These are phyloP conservation scores for Drosophila paracracens DNA, from an alignment of 2,888 invertebrate species.

Conservation along the genomic window DNA sequence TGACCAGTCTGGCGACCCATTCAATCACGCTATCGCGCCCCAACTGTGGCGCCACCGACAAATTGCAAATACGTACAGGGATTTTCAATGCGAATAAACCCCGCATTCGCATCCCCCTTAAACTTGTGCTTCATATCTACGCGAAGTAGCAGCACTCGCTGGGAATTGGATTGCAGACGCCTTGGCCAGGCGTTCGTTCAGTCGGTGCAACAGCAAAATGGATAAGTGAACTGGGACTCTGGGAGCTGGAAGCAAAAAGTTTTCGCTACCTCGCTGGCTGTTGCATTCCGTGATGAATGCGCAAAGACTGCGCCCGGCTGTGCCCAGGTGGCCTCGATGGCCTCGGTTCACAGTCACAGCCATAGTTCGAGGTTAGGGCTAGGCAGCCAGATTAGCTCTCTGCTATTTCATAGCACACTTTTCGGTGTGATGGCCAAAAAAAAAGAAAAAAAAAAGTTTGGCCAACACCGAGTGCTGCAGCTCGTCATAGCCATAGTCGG, in stretches of 20 bases:
- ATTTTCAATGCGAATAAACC: slow-evolving; percentile 55
- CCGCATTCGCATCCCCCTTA: background rate
- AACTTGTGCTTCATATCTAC: slow-evolving; percentile 32
- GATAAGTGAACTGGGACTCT: slow-evolving; percentile 74
- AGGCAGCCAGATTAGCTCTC: slow-evolving; percentile 51
- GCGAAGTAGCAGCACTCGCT: slow-evolving; percentile 18
- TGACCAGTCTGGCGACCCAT: slow-evolving; percentile 63
- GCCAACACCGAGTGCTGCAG: slow-evolving; percentile 23
- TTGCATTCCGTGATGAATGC: slow-evolving; percentile 65
- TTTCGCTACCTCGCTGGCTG: slow-evolving; percentile 19
- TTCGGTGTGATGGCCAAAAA: slow-evolving; percentile 13
- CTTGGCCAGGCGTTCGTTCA: slow-evolving; percentile 41
- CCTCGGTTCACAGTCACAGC: slow-evolving; percentile 33
- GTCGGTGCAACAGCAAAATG: slow-evolving; percentile 57
- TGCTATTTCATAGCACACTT: slow-evolving; percentile 42
- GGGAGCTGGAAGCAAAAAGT: slow-evolving; percentile 33
- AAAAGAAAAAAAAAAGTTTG: slow-evolving; percentile 23
- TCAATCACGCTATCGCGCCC: slow-evolving; percentile 74
- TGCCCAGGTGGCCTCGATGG: slow-evolving; percentile 53
- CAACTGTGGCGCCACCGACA: slow-evolving; percentile 58
- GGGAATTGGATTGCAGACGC: slow-evolving; percentile 54
- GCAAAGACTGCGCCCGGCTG: slow-evolving; percentile 28
- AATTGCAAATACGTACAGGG: slow-evolving; percentile 68
- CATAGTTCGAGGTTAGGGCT: slow-evolving; percentile 36
- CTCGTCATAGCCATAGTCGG: slow-evolving; percentile 29